phyloP scores from a whole-genome alignment of 2,113 vertebrate species.

The Excalfactoria chinensis region DNA sequence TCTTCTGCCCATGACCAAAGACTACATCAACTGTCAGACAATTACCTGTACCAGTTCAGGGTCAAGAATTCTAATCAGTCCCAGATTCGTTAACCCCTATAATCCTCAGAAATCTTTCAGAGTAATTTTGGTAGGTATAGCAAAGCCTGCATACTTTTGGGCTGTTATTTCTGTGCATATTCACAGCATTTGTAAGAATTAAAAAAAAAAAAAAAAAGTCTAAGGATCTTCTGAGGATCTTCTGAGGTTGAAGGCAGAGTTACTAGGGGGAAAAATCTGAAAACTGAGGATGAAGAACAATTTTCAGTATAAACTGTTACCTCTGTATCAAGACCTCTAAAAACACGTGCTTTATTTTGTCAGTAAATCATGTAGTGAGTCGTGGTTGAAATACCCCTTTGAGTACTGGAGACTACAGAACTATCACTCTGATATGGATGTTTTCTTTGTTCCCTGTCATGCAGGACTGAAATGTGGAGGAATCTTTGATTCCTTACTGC shows the following conservation, averaged over 20 bases:
- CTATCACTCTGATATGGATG: background rate
- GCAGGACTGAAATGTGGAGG: accelerated
- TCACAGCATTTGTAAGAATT: background rate
- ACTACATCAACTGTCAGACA: accelerated
- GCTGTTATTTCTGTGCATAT: background rate
- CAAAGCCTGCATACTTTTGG: background rate
- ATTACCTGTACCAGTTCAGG: background rate
- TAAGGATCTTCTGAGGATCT: background rate
- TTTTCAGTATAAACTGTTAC: background rate
- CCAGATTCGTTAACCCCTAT: accelerated
- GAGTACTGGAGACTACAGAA: background rate
- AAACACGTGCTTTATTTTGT: background rate
- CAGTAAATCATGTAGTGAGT: background rate
- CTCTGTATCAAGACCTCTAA: background rate
- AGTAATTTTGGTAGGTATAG: background rate
- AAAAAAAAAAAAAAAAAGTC: background rate
- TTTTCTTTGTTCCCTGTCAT: background rate
- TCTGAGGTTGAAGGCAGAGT: background rate
- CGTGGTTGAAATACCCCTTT: background rate
- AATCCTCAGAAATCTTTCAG: constrained; percentile 27
- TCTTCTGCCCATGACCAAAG: background rate
- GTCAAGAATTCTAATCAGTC: constrained; percentile 11
- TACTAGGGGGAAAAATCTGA: background rate
- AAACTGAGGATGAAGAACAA: background rate
- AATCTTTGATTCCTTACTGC: background rate